Evolutionary conservation across 2,888 invertebrate genomes (phyloP), one percentile per base, ranked within the genome.

Genomic region (Allacma fusca): DNA sequence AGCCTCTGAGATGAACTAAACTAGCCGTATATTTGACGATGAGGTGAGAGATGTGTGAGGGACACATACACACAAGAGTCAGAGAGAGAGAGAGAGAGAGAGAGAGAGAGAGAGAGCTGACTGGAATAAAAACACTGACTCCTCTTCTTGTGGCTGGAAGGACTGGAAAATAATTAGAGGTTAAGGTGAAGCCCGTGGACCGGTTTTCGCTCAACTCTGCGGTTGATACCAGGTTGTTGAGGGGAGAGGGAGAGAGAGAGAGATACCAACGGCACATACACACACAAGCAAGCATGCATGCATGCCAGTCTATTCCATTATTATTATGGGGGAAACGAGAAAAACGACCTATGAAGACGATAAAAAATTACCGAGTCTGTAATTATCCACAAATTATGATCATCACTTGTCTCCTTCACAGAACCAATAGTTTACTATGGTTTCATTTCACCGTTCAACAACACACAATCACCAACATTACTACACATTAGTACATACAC

Each of bases 331-430:
- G 78, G 75, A 81, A 81, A 80, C 80, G 77, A 81, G 80, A 80
- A 81, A 80, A 81, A 80, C 81, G 80, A 81, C 80, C 29, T 40
- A 81, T 80, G 81, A 80, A 80, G 81, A 78, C 79, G 81, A 83
- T 81, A 83, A 83, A 83, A 83, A 83, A 83, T 82, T 82, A 82
- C 78, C 73, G 78, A 78, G 79, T 77, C 82, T 81, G 82, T 83
- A 83, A 83, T 83, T 83, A 83, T 82, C 81, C 82, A 77, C 82
- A 82, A 83, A 83, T 82, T 83, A 83, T 81, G 80, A 80, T 80
- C 81, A 81, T 81, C 83, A 80, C 80, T 78, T 80, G 70, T 74
- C 71, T 67, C 75, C 26, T 64, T 65, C 57, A 76, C 34, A 76
- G 76, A 76, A 76, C 77, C 69, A 76, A 76, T 76, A 69, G 70